Percentiles rank a stretch among this genome's conserved stretches.
phyloP scores from a whole-genome alignment of 2,797 vertebrate species.

The Threskiornis aethiopicus region DNA sequence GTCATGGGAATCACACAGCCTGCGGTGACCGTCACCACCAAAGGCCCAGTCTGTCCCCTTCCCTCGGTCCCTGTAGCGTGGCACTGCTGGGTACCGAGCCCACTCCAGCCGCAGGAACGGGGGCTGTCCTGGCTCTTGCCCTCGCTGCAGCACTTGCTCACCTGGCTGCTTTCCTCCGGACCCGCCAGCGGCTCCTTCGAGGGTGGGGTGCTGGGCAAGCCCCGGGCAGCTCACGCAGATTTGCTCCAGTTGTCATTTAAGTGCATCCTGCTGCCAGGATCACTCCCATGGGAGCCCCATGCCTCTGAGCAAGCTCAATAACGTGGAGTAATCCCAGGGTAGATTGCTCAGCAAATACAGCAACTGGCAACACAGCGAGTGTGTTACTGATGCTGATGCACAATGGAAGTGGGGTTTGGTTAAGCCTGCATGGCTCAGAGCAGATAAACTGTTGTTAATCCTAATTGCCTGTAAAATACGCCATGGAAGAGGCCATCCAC shows the following conservation, averaged over 20 bases:
- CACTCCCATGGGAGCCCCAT: fast-evolving
- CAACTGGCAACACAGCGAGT: background rate
- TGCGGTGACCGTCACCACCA: background rate
- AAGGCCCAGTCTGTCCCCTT: background rate
- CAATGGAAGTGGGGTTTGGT: background rate
- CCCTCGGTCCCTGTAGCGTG: fast-evolving
- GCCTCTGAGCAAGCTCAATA: background rate
- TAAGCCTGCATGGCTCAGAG: background rate
- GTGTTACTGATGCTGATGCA: background rate
- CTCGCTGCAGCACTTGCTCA: background rate
- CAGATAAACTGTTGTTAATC: background rate
- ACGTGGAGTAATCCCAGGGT: fast-evolving
- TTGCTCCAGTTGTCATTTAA: background rate
- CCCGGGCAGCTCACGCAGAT: background rate
- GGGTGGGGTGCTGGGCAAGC: fast-evolving
- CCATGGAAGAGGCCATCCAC: fast-evolving
- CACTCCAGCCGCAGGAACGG: fast-evolving
- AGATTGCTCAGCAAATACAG: background rate
- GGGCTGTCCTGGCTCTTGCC: background rate
- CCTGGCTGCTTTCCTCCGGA: background rate
- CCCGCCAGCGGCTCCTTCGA: fast-evolving
- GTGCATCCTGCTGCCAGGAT: background rate
- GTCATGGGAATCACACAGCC: background rate
- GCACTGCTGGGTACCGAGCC: background rate
- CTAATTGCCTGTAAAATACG: background rate